Evolutionary conservation across 2,113 vertebrate species (phyloP), one percentile per base, ranked within the genome.

Genomic region (Collichthys lucidus): DNA sequence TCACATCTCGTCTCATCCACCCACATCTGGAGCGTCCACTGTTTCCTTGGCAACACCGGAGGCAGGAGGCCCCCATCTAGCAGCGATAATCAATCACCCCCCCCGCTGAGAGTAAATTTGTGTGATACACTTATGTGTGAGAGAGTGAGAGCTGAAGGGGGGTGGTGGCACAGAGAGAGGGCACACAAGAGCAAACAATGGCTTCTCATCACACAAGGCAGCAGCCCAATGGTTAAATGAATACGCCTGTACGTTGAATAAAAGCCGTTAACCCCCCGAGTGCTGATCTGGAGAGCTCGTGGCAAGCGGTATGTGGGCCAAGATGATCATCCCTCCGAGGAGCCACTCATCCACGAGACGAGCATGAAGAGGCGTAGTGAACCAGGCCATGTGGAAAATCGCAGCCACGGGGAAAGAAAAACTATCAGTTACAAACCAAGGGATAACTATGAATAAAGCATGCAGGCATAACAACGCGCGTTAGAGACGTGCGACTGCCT

Each of bases 311-410:
- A 93, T 92, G 86, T 94, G 93, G 89, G 92, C 87, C 90, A 93
- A 53, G 86, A 80, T 15, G 79, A 84, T n/a, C n/a, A n/a, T 69
- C 64, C 77, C 79, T 59, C 77, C 52, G 78, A 85, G 81, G 53
- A 75, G 59, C 76, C 84, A 86, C 84, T 92, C 88, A 90, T 84
- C 84, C 91, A 84, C 80, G 68, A 86, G 82, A 82, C 1, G 77
- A 89, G 85, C 86, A 83, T 77, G 89, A 79, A 88, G 87, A 86
- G 85, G 74, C 84, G 76, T 26, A 80, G 80, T 59, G 82, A 91
- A 94, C 90, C 91, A 93, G 93, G 93, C 88, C 92, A 92, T 80
- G 92, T 86, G 91, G 92, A 94, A 93, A 94, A 94, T 93, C 74
- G 71, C 84, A 60, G 90, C 92, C 91, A 78, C 17, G 4, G 91